Conservation (phyloP, 2,113 vertebrate genomes). For the Ceyx cyanopectus region DNA sequence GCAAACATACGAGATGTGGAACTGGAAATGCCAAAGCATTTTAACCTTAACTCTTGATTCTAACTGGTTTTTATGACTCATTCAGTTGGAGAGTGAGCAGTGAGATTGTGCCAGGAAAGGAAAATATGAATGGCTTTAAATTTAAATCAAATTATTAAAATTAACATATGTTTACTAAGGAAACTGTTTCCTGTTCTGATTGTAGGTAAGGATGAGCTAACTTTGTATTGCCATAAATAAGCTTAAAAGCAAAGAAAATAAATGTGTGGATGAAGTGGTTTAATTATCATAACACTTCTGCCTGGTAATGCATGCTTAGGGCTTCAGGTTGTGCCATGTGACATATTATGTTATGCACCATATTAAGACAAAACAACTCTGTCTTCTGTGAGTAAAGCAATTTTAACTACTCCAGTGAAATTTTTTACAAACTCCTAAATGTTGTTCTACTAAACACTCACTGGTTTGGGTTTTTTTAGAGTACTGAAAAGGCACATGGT, state of each 20-base stretch:
- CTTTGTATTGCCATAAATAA: neutral
- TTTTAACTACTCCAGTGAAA: neutral
- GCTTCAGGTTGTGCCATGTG: neutral
- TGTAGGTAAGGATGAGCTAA: neutral
- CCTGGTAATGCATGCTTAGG: neutral
- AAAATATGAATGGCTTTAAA: neutral
- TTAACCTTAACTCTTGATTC: slow-evolving; percentile 31
- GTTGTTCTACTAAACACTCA: neutral
- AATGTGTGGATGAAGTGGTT: neutral
- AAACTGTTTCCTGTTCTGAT: slow-evolving; percentile 20
- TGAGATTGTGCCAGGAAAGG: neutral
- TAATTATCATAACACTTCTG: neutral
- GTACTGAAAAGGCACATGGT: neutral
- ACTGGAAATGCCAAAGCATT: slow-evolving; percentile 32
- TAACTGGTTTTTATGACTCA: slow-evolving; percentile 4
- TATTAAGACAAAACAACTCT: neutral
- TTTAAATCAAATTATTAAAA: neutral
- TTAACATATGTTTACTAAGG: neutral
- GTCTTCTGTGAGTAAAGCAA: neutral
- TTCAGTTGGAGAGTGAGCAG: neutral
- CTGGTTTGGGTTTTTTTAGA: neutral
- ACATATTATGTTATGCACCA: neutral
- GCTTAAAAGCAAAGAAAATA: neutral
- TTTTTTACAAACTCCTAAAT: neutral
- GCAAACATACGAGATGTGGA: neutral